phyloP scores from a whole-genome alignment of 1,140 invertebrate genomes.

The Hypothenemus hampei region DNA sequence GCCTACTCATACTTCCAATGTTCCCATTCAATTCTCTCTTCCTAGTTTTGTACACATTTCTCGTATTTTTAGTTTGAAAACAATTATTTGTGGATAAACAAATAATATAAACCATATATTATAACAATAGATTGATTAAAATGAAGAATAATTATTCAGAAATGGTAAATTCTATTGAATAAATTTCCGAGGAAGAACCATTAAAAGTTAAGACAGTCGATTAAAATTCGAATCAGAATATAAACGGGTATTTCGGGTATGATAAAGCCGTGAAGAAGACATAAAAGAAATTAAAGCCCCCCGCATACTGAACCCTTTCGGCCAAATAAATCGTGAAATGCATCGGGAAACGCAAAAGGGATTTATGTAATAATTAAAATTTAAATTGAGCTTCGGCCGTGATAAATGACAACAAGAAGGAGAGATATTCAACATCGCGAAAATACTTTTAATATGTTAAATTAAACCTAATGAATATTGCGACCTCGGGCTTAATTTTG shows the following conservation, averaged over 20 bases:
- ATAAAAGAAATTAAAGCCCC: slow-evolving; percentile 28
- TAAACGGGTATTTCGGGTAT: slow-evolving; percentile 11
- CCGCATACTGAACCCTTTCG: too few relatives aligned
- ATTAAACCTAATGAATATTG: slow-evolving; percentile 29
- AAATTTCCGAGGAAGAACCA: not conserved
- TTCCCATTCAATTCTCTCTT: too few relatives aligned
- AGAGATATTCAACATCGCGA: slow-evolving; percentile 24
- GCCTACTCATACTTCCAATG: too few relatives aligned
- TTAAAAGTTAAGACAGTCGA: slow-evolving; percentile 7
- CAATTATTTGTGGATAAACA: too few relatives aligned
- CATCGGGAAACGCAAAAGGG: slow-evolving; percentile 22
- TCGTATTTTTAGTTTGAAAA: too few relatives aligned
- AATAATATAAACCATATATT: too few relatives aligned
- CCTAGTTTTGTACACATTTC: too few relatives aligned
- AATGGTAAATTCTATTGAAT: too few relatives aligned
- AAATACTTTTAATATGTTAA: slow-evolving; percentile 30
- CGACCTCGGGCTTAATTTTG: slow-evolving; percentile 27
- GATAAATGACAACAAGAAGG: slow-evolving; percentile 29
- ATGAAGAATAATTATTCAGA: not conserved
- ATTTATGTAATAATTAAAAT: slow-evolving; percentile 31
- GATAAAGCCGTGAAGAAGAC: slow-evolving; percentile 14
- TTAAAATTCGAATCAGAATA: slow-evolving; percentile 21
- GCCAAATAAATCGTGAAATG: slow-evolving; percentile 28
- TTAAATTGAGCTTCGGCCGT: slow-evolving; percentile 30
- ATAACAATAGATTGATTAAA: too few relatives aligned